Evolutionary conservation across 2,797 vertebrate genomes (phyloP).

Genomic region (Salarias fasciatus): DNA sequence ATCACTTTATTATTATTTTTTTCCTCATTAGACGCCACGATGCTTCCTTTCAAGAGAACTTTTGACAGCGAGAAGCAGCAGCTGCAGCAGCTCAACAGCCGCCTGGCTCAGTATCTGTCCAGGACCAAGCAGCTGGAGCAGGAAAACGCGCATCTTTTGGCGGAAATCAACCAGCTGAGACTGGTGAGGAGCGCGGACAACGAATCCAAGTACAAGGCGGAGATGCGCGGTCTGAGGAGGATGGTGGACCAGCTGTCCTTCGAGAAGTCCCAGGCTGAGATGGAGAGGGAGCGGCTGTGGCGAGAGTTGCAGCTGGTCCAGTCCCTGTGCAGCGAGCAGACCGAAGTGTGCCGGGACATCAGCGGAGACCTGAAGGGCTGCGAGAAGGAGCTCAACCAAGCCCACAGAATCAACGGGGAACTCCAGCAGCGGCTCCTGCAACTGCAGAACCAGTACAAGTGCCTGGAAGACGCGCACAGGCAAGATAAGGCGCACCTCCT

Average conservation of each 20-base stretch:
- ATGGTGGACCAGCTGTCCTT: constrained; percentile 86
- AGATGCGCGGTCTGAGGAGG: constrained; percentile 84
- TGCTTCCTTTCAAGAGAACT: constrained; percentile 86
- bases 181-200: constrained; percentile 53
- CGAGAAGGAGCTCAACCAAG: constrained; percentile 81
- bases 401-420: constrained; percentile 79
- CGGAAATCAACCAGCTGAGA: constrained; percentile 82
- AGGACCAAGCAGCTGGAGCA: constrained; percentile 90
- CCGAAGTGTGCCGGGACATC: constrained; percentile 80
- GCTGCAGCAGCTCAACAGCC: constrained; percentile 90
- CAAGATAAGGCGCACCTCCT: constrained; percentile 78
- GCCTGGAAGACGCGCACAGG: constrained; percentile 83
- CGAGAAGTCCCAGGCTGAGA: constrained; percentile 86
- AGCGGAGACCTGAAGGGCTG: constrained; percentile 85
- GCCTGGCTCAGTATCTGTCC: constrained; percentile 88
- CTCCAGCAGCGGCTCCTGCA: constrained; percentile 86
- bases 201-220: constrained; percentile 73
- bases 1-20: not conserved
- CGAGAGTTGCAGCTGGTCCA: constrained; percentile 84
- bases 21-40: constrained; percentile 55
- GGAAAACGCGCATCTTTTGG: constrained; percentile 86
- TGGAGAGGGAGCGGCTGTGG: constrained; percentile 88
- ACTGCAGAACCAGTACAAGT: constrained; percentile 81
- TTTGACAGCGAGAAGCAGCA: constrained; percentile 88
- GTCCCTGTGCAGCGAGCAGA: constrained; percentile 81